Percentiles rank a stretch among this genome's conserved stretches.
These are phyloP conservation scores for Diorhabda carinulata DNA, from an alignment of 1,140 invertebrate species.

Conservation along the genomic window DNA sequence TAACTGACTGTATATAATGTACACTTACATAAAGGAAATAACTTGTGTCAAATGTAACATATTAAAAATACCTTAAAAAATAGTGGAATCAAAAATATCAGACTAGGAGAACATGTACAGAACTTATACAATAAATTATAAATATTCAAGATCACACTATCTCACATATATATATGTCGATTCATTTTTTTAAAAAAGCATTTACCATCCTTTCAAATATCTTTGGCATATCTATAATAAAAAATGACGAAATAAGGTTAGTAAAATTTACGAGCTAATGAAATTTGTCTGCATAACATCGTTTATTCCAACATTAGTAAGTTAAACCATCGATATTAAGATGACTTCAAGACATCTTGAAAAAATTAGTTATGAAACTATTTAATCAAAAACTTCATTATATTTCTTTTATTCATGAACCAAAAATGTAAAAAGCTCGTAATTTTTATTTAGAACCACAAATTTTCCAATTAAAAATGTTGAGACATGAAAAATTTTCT, in stretches of 20 bases:
- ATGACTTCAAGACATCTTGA: too few species aligned
- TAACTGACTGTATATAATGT: conserved; percentile 21
- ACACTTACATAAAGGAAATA: conserved; percentile 27
- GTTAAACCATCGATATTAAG: too few species aligned
- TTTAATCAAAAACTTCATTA: too few species aligned
- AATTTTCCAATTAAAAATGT: too few species aligned
- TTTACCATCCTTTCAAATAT: conserved; percentile 26
- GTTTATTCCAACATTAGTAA: too few species aligned
- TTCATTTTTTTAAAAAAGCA: conserved; percentile 14
- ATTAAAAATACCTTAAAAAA: conserved; percentile 34
- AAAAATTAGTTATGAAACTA: too few species aligned
- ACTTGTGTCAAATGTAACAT: conserved; percentile 28
- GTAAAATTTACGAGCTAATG: too few species aligned
- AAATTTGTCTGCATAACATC: too few species aligned
- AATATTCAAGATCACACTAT: conserved; percentile 28
- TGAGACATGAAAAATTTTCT: not conserved
- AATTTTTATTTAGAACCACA: too few species aligned
- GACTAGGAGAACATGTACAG: conserved; percentile 31
- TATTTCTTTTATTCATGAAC: too few species aligned
- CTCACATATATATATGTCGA: conserved; percentile 1
- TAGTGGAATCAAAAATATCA: conserved; percentile 36
- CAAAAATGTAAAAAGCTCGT: too few species aligned
- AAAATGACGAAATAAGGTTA: not conserved
- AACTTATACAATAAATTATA: conserved; percentile 18
- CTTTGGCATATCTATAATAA: conserved; percentile 32